phyloP scores from a whole-genome alignment of 2,888 invertebrate genomes.

The Sphaeridia pumilis region DNA sequence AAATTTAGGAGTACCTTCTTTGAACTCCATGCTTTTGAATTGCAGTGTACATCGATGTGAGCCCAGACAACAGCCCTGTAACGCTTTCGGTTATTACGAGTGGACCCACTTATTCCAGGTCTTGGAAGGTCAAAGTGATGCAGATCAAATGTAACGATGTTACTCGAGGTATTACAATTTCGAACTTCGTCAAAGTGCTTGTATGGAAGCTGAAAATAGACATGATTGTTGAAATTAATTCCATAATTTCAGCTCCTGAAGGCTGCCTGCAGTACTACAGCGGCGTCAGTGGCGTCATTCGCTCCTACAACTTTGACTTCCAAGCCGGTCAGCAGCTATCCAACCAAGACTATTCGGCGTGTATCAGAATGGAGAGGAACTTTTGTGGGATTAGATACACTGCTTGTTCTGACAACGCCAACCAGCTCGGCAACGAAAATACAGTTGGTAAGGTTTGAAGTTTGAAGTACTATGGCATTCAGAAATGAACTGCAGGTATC shows the following conservation, averaged over 20 bases:
- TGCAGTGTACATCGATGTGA: constrained; percentile 74
- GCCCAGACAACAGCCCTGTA: constrained; percentile 63
- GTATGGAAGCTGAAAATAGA: not conserved
- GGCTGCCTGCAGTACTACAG: constrained; percentile 68
- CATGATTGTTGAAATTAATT: not conserved
- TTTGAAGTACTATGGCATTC: constrained; percentile 7
- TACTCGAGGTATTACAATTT: constrained; percentile 58
- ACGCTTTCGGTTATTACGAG: constrained; percentile 71
- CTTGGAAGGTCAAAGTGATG: constrained; percentile 67
- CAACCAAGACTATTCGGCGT: constrained; percentile 79
- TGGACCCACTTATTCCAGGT: constrained; percentile 57
- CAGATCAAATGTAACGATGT: constrained; percentile 67
- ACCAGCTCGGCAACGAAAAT: not conserved
- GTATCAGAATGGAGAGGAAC: constrained; percentile 69
- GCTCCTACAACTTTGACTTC: constrained; percentile 73
- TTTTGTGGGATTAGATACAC: constrained; percentile 78
- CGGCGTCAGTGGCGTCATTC: constrained; percentile 66
- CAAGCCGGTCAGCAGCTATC: constrained; percentile 63
- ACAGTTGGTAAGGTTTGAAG: not conserved
- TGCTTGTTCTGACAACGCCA: constrained; percentile 53
- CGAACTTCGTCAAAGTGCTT: too few species aligned
- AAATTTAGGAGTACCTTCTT: not conserved
- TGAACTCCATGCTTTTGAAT: not conserved
- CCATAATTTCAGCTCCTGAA: constrained; percentile 49
- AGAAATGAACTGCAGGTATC: not conserved